Base-by-base conservation (phyloP, 2,888 invertebrate genomes). In the Lochmaea crataegi region DNA sequence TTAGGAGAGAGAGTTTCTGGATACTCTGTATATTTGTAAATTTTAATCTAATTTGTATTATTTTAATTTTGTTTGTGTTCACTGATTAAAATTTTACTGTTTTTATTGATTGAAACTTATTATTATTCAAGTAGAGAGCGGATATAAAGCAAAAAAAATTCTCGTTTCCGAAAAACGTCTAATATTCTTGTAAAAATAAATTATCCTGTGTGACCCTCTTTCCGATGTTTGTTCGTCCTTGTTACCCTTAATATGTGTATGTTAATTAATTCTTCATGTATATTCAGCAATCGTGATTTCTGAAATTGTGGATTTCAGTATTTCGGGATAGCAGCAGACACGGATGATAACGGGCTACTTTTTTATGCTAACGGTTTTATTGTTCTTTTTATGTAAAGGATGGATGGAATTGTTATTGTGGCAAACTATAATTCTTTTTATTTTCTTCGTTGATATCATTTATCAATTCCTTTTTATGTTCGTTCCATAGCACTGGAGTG, bases 141-240 rank as follows among this genome's bases (percentile, higher is more conserved):
- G 6, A 32, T 32, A 32, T 32, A 6, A 3, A 26, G 79, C 79
- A 80, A 73, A 74, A 77, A 79, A 81, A 81, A 79, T 79, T 79
- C 79, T 76, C 76, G 67, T 65, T 68, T 78, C 76, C 73, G 76
- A 79, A 80, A 78, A 76, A 75, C 69, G 64, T 58, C 79, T 73
- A 78, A 78, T 75, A 77, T 75, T 77, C 77, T 70, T 73, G 75
- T 80, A 80, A 81, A 81, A 80, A 80, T 82, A 80, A 80, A 82
- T 82, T 79, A 80, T 74, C 77, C 76, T 77, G 74, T 77, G 76
- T 77, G 77, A 78, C 77, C 73, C 74, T 73, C 73, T 76, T 70
- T 76, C 72, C 69, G 74, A 71, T 76, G 74, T 75, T 75, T 76
- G 76, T 72, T 76, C 73, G 76, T 69, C 72, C 72, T 72, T 75